Percentiles rank a stretch among this genome's conserved stretches.
phyloP scores from a whole-genome alignment of 2,797 vertebrate genomes.

The Anguilla anguilla region DNA sequence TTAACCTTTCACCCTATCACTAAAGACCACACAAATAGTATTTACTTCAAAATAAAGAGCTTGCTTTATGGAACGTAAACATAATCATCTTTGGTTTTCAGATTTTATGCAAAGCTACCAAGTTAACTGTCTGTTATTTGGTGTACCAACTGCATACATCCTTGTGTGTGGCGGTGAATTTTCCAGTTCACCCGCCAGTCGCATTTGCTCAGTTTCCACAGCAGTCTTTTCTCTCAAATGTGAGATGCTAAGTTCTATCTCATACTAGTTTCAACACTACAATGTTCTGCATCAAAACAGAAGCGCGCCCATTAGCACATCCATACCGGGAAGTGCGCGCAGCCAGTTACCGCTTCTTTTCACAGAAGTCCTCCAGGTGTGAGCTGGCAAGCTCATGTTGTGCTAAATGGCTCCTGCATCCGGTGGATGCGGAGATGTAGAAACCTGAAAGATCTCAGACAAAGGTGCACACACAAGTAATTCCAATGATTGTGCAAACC shows the following conservation, averaged over 20 bases:
- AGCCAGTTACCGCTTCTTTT: too few species aligned
- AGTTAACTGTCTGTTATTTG: background rate
- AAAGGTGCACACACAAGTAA: background rate
- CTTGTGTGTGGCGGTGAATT: background rate
- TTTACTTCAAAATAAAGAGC: background rate
- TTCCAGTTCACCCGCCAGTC: too few species aligned
- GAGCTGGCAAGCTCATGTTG: too few species aligned
- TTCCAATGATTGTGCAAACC: background rate
- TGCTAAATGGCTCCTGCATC: background rate
- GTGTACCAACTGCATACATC: background rate
- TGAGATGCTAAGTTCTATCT: background rate
- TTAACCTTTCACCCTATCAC: too few species aligned
- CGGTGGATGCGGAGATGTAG: background rate
- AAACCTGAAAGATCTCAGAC: background rate
- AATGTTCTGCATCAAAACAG: background rate
- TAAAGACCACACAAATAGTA: too few species aligned
- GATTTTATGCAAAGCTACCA: background rate
- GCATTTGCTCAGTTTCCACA: background rate
- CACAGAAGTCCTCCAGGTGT: too few species aligned
- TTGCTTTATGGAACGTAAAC: background rate
- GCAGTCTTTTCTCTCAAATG: background rate
- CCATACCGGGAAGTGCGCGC: background rate
- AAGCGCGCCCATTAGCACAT: background rate
- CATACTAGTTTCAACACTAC: background rate
- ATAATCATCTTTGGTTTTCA: background rate